Percentiles rank a stretch among this genome's conserved stretches.
Evolutionary conservation across 2,113 vertebrate species (phyloP).

Genomic region (Nerophis ophidion): DNA sequence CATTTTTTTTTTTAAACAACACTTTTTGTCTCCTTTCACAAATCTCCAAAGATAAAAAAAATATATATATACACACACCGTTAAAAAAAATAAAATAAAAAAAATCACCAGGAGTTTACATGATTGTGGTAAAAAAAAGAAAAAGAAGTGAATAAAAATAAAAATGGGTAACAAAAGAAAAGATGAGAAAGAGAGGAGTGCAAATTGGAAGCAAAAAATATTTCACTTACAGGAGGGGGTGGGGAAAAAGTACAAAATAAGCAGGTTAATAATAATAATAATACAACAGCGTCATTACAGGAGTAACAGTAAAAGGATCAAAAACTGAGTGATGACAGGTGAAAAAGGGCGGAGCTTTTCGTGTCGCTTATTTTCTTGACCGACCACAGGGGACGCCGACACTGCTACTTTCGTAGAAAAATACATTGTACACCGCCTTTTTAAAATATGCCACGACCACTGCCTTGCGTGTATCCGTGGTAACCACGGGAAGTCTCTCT

Average conservation of each 20-base stretch:
- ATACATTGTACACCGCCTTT: background rate
- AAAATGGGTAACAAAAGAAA: constrained; percentile 20
- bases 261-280: constrained; percentile 68
- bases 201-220: constrained; percentile 25
- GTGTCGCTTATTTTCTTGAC: background rate
- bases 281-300: constrained; percentile 52
- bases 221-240: background rate
- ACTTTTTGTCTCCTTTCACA: constrained; percentile 45
- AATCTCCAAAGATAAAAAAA: constrained; percentile 56
- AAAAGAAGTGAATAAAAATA: too few species aligned
- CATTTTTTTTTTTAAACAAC: constrained; percentile 16
- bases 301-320: constrained; percentile 54
- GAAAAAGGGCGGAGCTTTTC: background rate
- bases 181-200: constrained; percentile 36
- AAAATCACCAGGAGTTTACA: constrained; percentile 23
- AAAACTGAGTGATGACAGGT: constrained; percentile 3
- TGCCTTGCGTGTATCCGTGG: too few species aligned
- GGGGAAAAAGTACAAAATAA: constrained; percentile 48
- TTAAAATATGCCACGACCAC: background rate
- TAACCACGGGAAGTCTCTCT: too few species aligned
- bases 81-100: too few species aligned
- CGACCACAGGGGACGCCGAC: constrained; percentile 2
- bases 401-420: constrained; percentile 1
- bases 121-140: constrained; percentile 19
- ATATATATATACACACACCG: constrained; percentile 59